phyloP scores from a whole-genome alignment of 2,797 vertebrate genomes.

The Pipistrellus pipistrellus region DNA sequence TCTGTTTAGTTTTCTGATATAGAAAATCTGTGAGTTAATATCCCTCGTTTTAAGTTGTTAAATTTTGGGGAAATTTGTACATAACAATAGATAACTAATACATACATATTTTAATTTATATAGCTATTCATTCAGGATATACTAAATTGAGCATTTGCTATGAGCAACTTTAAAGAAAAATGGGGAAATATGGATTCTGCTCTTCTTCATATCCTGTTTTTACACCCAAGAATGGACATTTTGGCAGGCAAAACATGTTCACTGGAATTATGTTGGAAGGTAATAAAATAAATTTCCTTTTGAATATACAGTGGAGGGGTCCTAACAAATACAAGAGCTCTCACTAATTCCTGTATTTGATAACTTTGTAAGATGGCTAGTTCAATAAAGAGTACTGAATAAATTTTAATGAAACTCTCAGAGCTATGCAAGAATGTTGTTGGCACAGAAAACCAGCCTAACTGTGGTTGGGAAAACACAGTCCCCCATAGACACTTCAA shows the following conservation, averaged over 20 bases:
- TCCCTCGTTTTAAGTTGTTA: not conserved
- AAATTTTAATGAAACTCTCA: conserved; percentile 35
- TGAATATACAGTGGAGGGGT: not conserved
- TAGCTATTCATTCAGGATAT: not conserved
- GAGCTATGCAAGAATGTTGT: not conserved
- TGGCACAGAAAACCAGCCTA: not conserved
- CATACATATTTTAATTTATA: not conserved
- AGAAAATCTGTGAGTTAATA: not conserved
- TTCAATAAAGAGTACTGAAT: not conserved
- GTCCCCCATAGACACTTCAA: not conserved
- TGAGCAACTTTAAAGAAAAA: not conserved
- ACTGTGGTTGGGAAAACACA: not conserved
- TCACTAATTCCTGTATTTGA: not conserved
- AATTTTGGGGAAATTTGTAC: not conserved
- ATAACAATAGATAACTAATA: not conserved
- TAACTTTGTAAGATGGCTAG: not conserved
- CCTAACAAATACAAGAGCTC: not conserved
- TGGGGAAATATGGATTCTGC: not conserved
- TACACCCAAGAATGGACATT: not conserved
- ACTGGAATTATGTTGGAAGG: not conserved
- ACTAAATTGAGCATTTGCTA: not conserved
- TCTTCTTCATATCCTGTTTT: not conserved
- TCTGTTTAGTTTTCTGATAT: not conserved
- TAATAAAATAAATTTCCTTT: conserved; percentile 3
- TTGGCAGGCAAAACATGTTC: not conserved